Percentiles rank a stretch among this genome's conserved stretches.
phyloP scores from a whole-genome alignment of 1,140 invertebrate genomes.

The Heterodera carotae region DNA sequence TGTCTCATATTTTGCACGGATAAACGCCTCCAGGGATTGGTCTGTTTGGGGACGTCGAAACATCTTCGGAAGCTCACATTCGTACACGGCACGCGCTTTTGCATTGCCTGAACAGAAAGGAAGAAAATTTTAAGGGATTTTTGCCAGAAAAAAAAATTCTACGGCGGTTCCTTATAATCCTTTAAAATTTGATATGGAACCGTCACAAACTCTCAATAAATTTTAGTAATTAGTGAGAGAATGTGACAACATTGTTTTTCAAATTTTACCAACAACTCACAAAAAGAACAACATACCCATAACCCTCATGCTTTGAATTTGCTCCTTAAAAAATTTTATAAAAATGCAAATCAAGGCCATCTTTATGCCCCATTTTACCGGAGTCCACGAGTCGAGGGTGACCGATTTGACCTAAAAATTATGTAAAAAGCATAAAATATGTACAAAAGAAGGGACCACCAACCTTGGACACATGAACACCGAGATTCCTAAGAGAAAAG shows the following conservation, averaged over 20 bases:
- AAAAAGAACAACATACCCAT: conserved; percentile 70
- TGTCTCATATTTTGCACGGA: conserved; percentile 93
- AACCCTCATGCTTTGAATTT: conserved; percentile 82
- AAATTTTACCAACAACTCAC: no score
- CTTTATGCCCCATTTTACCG: no score
- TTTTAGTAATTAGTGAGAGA: neutral
- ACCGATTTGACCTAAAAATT: conserved; percentile 81
- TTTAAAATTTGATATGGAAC: neutral
- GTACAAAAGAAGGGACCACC: neutral
- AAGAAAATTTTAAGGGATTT: no score
- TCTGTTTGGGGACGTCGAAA: conserved; percentile 92
- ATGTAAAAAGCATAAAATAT: neutral
- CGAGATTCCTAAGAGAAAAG: conserved; percentile 21
- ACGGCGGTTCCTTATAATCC: no score
- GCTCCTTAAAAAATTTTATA: conserved; percentile 76
- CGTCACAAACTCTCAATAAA: neutral
- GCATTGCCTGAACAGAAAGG: conserved; percentile 79
- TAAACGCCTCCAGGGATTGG: conserved; percentile 80
- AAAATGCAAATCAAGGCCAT: neutral
- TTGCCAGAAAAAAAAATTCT: no score
- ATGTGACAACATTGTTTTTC: no score
- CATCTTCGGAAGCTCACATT: conserved; percentile 91
- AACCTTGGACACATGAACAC: conserved; percentile 78
- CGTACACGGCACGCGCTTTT: conserved; percentile 89
- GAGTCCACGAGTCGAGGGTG: conserved; percentile 87